Conservation (phyloP, 2,888 invertebrate species). For the Smittia aterrima region DNA sequence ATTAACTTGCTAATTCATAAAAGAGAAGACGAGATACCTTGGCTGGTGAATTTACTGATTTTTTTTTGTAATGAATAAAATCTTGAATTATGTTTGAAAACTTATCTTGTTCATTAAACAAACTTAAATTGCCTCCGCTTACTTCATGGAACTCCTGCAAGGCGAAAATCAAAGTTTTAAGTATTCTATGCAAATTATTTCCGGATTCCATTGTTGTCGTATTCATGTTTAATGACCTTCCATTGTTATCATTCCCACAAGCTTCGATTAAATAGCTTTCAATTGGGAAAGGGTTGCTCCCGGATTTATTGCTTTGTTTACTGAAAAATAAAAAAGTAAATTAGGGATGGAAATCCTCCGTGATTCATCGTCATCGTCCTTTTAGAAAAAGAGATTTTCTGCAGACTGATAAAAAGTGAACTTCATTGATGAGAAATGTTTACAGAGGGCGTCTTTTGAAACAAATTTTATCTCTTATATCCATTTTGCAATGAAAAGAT, state of each 20-base stretch:
- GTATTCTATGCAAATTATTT: too few relatives aligned
- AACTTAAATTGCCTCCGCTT: too few relatives aligned
- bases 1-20: too few relatives aligned
- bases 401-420: not conserved
- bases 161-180: too few relatives aligned
- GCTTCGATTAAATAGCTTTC: not conserved
- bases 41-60: too few relatives aligned
- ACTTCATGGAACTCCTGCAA: too few relatives aligned
- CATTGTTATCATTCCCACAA: not conserved
- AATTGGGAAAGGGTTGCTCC: not conserved
- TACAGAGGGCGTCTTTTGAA: not conserved
- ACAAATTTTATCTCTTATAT: not conserved
- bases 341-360: not conserved
- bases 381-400: not conserved
- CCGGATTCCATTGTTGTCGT: too few relatives aligned
- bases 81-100: too few relatives aligned
- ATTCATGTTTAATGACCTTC: not conserved
- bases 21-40: too few relatives aligned
- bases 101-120: too few relatives aligned
- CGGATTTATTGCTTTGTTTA: not conserved
- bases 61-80: too few relatives aligned
- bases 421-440: not conserved
- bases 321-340: not conserved
- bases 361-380: not conserved
- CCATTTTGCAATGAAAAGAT: not conserved